A percentile compares a stretch with the other conserved stretches of the same genome.
phyloP scores from a whole-genome alignment of 2,888 invertebrate species.

The Drosophila barbarae region DNA sequence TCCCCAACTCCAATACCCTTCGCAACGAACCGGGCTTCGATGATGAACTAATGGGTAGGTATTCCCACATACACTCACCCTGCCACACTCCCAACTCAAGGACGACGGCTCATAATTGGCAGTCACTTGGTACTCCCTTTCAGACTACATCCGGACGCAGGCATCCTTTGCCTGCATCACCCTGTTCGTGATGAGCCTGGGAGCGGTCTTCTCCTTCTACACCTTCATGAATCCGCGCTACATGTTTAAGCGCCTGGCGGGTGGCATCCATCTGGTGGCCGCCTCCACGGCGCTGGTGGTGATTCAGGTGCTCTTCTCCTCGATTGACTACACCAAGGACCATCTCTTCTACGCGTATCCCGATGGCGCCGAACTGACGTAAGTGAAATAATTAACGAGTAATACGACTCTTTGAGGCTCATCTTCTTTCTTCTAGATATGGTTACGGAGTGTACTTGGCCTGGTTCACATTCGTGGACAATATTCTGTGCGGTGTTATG shows the following conservation, averaged over 20 bases:
- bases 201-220: slow-evolving; percentile 89
- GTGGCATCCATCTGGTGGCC: slow-evolving; percentile 91
- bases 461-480: slow-evolving; percentile 88
- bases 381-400: slow-evolving; percentile 66
- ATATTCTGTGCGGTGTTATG: slow-evolving; percentile 84
- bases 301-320: slow-evolving; percentile 88
- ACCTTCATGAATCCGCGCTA: slow-evolving; percentile 91
- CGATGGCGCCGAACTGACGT: slow-evolving; percentile 83
- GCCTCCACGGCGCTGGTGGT: slow-evolving; percentile 90
- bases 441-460: slow-evolving; percentile 87
- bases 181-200: slow-evolving; percentile 89
- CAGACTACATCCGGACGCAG: slow-evolving; percentile 91
- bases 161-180: slow-evolving; percentile 92
- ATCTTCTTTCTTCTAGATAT: slow-evolving; percentile 80
- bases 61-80: background rate
- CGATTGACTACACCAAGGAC: slow-evolving; percentile 86
- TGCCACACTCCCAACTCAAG: background rate
- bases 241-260: slow-evolving; percentile 92
- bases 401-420: no score
- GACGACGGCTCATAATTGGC: slow-evolving; percentile 44
- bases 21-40: slow-evolving; percentile 81
- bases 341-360: slow-evolving; percentile 86
- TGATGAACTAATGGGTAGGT: slow-evolving; percentile 82
- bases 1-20: slow-evolving; percentile 81
- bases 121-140: slow-evolving; percentile 51